Percentiles rank a stretch among this genome's conserved stretches.
phyloP scores from a whole-genome alignment of 2,888 invertebrate genomes.

The Hipparchia semele region DNA sequence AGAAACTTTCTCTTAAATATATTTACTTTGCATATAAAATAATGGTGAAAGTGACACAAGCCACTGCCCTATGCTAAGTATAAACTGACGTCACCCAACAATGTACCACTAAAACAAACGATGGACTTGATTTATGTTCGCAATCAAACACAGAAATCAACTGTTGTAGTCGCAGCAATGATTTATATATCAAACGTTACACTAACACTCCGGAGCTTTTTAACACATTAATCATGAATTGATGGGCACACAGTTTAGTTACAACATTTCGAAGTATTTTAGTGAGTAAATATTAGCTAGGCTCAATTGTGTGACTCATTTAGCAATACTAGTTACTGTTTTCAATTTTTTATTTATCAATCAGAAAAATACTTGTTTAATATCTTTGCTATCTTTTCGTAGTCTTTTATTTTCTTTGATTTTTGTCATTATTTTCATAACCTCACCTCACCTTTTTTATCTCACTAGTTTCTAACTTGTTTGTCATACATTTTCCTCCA shows the following conservation, averaged over 20 bases:
- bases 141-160: slow-evolving; percentile 42
- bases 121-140: slow-evolving; percentile 45
- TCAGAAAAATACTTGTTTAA: no score
- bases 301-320: neutral
- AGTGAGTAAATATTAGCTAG: slow-evolving; percentile 1
- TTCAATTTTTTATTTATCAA: no score
- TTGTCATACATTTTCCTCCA: no score
- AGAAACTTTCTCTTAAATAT: no score
- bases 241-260: slow-evolving; percentile 30
- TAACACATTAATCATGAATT: slow-evolving; percentile 27
- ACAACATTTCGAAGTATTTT: slow-evolving; percentile 16
- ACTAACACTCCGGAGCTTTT: slow-evolving; percentile 31
- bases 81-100: slow-evolving; percentile 23
- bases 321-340: neutral
- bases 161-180: slow-evolving; percentile 36
- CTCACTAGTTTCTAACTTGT: no score
- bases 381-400: no score
- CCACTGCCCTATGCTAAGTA: slow-evolving; percentile 8
- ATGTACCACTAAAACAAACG: slow-evolving; percentile 35
- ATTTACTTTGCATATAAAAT: neutral
- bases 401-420: no score
- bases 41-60: neutral
- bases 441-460: no score
- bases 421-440: no score
- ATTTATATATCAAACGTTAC: slow-evolving; percentile 37